Base-by-base conservation (phyloP, 2,888 invertebrate genomes). In the Drosophila fulvimacula region DNA sequence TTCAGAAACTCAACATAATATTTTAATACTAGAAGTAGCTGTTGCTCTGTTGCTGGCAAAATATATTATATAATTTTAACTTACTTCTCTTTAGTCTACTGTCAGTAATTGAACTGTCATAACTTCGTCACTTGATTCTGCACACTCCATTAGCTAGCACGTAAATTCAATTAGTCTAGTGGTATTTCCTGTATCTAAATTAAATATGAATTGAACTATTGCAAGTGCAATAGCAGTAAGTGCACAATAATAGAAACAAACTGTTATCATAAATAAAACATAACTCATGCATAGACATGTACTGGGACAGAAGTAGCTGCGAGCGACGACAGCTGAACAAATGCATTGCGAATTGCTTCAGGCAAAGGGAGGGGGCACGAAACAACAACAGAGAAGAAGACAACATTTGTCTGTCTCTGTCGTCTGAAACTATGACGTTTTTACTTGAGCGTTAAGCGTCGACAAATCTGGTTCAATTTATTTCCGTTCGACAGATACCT, bases 221-320 rank as follows among this genome's bases (percentile, higher is more conserved):
- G 56, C 48, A 32, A 17, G 2, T 48, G 52, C 52, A 41, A 24
- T 5, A 36, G 52, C 57, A 27, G 27, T 19, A 52, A 60, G 19
- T 48, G 56, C 60, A 52, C 30, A 52, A 53, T 10, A 57, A 24
- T 27, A 59, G 24, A 41, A 63, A 30, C 52, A 52, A 65, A 68
- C 53, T 32, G 32, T 36, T 55, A 57, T 52, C 65, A 66, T 52
- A 77, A 74, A 63, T 69, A 71, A 70, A 68, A 49, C 64, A 76
- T 59, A 61, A 53, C 66, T 73, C 61, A 52, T 61, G 55, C 60
- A 66, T 17, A 39, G 34, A 56, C 69, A 63, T 53, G n/a, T 57
- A 42, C 34, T 32, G 3, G 24, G 39, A 19, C 60, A n/a, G n/a
- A 51, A 44, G 19, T 30, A 27, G 30, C 32, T 19, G 19, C 52